phyloP scores from a whole-genome alignment of 2,797 vertebrate species.

The Rachycentron canadum region DNA sequence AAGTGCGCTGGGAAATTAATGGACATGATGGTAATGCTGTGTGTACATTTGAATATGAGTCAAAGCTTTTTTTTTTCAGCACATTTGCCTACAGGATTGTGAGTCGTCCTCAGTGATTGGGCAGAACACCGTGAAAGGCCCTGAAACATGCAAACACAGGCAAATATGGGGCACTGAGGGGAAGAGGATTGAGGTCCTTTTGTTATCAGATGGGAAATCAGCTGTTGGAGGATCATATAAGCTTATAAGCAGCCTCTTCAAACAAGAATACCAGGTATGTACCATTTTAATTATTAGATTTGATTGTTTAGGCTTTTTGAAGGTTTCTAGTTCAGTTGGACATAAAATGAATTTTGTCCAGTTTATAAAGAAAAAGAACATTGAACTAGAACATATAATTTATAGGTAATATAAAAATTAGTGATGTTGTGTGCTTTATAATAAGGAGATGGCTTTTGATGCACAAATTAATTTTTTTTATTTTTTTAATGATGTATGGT shows the following conservation, averaged over 20 bases:
- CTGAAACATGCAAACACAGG: conserved; percentile 89
- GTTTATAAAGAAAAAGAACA: background rate
- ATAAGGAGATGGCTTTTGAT: background rate
- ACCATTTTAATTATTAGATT: conserved; percentile 2
- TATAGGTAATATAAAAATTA: background rate
- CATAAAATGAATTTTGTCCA: background rate
- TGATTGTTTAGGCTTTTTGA: background rate
- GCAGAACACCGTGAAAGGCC: conserved; percentile 61
- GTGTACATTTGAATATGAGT: conserved; percentile 73
- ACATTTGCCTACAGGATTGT: conserved; percentile 82
- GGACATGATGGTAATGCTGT: conserved; percentile 8
- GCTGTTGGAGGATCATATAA: conserved; percentile 22
- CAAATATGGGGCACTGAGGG: conserved; percentile 81
- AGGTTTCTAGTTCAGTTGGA: background rate
- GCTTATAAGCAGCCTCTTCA: background rate
- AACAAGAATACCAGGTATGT: conserved; percentile 50
- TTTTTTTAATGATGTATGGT: too few relatives aligned
- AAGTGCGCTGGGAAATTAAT: conserved; percentile 26
- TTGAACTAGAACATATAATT: background rate
- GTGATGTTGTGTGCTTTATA: background rate
- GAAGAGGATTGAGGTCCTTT: conserved; percentile 34
- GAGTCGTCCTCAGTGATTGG: conserved; percentile 84
- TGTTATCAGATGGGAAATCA: conserved; percentile 50
- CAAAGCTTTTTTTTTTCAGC: conserved; percentile 58
- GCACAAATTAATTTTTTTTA: too few relatives aligned